Conservation (phyloP, 2,888 invertebrate species). For the Rhorus exstirpatorius region DNA sequence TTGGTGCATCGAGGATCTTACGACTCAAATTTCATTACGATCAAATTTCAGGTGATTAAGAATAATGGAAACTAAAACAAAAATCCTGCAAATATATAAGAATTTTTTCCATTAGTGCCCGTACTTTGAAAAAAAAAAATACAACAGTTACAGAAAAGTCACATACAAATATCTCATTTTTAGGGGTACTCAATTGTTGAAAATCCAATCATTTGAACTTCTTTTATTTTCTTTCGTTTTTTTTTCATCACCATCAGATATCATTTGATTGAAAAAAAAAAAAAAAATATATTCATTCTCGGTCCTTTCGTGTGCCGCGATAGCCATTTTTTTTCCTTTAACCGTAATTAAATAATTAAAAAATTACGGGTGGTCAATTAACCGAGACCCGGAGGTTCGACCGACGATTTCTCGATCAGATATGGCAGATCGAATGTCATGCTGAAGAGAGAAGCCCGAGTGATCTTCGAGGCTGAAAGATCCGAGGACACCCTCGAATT, state of each 20-base stretch:
- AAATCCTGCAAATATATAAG: no score
- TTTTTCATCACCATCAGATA: slow-evolving; percentile 11
- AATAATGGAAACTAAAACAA: no score
- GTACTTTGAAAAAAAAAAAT: not conserved
- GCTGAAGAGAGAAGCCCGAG: not conserved
- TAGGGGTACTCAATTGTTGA: not conserved
- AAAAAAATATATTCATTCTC: slow-evolving; percentile 1
- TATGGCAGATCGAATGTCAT: slow-evolving; percentile 41
- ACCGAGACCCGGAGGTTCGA: slow-evolving; percentile 20
- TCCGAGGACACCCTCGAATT: slow-evolving; percentile 44
- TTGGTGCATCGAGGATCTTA: no score
- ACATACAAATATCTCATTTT: not conserved
- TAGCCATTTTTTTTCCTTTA: slow-evolving; percentile 27
- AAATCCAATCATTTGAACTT: no score
- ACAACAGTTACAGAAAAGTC: no score
- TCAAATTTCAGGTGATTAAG: no score
- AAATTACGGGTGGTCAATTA: slow-evolving; percentile 47
- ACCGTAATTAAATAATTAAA: slow-evolving; percentile 55
- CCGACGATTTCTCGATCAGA: slow-evolving; percentile 51
- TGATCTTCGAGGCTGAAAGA: slow-evolving; percentile 17
- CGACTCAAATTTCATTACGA: no score
- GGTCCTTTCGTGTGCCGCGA: not conserved
- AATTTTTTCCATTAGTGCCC: no score
- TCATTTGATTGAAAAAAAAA: not conserved
- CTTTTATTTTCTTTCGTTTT: not conserved